Evolutionary conservation across 2,888 invertebrate genomes (phyloP), one percentile per base, ranked within the genome.

Genomic region (Bellardia pandia): DNA sequence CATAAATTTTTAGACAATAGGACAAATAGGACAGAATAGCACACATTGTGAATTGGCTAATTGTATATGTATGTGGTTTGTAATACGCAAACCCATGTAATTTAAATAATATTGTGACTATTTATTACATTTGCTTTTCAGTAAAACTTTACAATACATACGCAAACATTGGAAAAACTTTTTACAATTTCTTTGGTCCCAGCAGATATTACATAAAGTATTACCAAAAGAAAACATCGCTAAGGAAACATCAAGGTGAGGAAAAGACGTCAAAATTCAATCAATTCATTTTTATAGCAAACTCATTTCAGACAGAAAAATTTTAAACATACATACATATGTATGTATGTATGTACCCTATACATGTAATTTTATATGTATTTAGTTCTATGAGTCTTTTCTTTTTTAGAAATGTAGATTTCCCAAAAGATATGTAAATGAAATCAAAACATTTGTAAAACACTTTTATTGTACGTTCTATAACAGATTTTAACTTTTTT

Each of bases 361-460:
- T 11, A 9, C 2, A 11, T 13, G 45, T 11, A 45, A 13, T 2
- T 45, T 3, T 45, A 9, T 11, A 45, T 45, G 45, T 45, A 13
- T 45, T 13, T 45, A 13, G 11, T 45, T 11, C 2, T 45, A 45
- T 13, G 45, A 45, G 45, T 45, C 11, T 9, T 2, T 45, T 3
- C 3, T 45, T 1, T 30, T 58, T 0, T 30, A n/a, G 23, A 66
- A 68, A 56, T 51, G 66, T 14, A 37, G 53, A 74, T 77, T 80
- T 87, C 80, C 86, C 84, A 37, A 68, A 71, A 56, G 84, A 77
- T 77, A 76, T 83, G 72, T 45, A 81, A 87, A 78, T 84, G 66
- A 84, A 87, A 87, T 78, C 68, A 78, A 84, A 84, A 84, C 68
- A 84, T 81, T 86, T 85, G 76, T 78, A 23, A 74, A 84, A 53